Conservation (phyloP, 2,113 vertebrate genomes). For the Eleginops maclovinus region DNA sequence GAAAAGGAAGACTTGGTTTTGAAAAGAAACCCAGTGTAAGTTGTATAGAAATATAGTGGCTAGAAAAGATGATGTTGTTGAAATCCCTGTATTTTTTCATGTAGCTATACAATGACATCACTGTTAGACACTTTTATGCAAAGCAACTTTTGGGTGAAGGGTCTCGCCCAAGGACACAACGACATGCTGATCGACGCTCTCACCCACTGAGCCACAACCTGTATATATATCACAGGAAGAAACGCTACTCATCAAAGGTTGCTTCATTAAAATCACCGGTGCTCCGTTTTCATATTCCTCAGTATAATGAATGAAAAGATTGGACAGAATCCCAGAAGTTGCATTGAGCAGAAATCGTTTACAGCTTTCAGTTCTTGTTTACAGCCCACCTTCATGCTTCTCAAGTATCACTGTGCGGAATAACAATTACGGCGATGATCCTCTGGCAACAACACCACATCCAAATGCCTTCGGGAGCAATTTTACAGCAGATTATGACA, state of each 20-base stretch:
- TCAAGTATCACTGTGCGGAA: conserved; percentile 8
- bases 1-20: too few relatives aligned
- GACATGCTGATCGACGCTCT: too few relatives aligned
- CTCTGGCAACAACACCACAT: conserved; percentile 44
- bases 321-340: not conserved
- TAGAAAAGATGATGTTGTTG: too few relatives aligned
- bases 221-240: too few relatives aligned
- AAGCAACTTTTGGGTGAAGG: too few relatives aligned
- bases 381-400: conserved; percentile 29
- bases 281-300: not conserved
- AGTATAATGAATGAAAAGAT: not conserved
- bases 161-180: too few relatives aligned
- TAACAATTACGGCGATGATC: conserved; percentile 35
- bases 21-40: too few relatives aligned
- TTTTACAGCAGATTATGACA: conserved; percentile 62
- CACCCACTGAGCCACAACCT: too few relatives aligned
- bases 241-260: not conserved
- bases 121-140: too few relatives aligned
- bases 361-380: conserved; percentile 23
- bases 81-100: too few relatives aligned
- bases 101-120: too few relatives aligned
- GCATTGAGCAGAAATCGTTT: not conserved
- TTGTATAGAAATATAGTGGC: too few relatives aligned
- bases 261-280: not conserved
- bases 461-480: conserved; percentile 41